These are phyloP conservation scores for Rhinichthys osculus DNA, from an alignment of 2,797 vertebrate species.

Conservation along the genomic window DNA sequence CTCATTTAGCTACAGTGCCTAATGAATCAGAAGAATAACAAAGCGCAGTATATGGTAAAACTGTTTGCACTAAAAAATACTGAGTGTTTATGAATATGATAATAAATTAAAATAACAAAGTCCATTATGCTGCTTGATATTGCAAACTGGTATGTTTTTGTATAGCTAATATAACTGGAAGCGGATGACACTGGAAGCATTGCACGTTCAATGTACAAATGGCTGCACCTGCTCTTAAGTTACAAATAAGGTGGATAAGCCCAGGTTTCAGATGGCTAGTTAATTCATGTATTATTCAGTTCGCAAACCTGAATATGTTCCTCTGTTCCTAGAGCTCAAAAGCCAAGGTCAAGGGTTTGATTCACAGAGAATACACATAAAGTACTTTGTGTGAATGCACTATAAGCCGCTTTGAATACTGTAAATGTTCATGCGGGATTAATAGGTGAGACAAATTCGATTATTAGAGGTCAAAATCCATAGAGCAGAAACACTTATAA, in stretches of 20 bases:
- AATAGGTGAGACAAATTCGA: constrained; percentile 36
- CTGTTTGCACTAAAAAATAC: not conserved
- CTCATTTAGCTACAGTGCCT: not conserved
- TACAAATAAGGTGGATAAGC: not conserved
- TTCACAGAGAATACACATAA: not conserved
- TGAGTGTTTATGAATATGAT: not conserved
- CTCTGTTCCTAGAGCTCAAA: not conserved
- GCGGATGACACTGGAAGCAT: not conserved
- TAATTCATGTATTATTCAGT: constrained; percentile 7
- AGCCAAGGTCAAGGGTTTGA: not conserved
- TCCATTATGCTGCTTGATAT: not conserved
- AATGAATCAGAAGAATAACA: not conserved
- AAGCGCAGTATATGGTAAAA: not conserved
- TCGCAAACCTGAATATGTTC: not conserved
- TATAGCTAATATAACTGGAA: not conserved
- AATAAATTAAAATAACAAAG: not conserved
- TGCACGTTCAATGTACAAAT: not conserved
- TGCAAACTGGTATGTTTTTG: not conserved
- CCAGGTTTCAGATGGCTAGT: not conserved
- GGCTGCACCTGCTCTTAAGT: not conserved
- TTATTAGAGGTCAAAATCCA: constrained; percentile 30
- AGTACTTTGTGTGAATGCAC: not conserved
- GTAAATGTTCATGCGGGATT: not conserved
- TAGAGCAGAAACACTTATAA: not conserved
- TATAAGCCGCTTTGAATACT: not conserved